phyloP scores from a whole-genome alignment of 2,888 invertebrate species.

The Nephrotoma flavescens region DNA sequence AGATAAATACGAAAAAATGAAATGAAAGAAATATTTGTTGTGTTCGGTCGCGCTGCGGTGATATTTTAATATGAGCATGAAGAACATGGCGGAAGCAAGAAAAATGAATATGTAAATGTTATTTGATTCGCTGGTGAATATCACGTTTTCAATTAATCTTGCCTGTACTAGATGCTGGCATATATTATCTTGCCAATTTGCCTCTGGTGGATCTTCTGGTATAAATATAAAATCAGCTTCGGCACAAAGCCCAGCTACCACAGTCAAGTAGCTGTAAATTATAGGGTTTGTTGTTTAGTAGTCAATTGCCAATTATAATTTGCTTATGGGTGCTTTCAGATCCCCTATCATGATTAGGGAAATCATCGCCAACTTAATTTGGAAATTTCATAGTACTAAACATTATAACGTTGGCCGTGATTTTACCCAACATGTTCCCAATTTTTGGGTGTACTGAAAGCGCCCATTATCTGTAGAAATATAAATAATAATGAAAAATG shows the following conservation, averaged over 20 bases:
- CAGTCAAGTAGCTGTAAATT: conserved; percentile 59
- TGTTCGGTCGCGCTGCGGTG: not conserved
- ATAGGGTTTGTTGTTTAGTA: not conserved
- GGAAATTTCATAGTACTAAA: no score
- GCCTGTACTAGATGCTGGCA: conserved; percentile 61
- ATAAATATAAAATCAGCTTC: conserved; percentile 82
- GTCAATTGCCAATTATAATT: no score
- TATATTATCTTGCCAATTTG: conserved; percentile 59
- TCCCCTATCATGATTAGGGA: no score
- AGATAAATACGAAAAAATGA: not conserved
- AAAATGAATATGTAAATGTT: not conserved
- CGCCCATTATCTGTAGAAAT: no score
- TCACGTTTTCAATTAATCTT: conserved; percentile 20
- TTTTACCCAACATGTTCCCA: no score
- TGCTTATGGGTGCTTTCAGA: no score
- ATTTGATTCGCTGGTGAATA: not conserved
- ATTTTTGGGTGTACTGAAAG: no score
- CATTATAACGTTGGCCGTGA: no score
- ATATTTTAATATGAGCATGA: not conserved
- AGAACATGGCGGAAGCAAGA: not conserved
- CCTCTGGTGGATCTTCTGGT: conserved; percentile 70
- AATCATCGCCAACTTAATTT: no score
- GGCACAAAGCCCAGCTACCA: conserved; percentile 66
- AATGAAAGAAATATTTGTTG: not conserved
- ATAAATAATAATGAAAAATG: no score